Evolutionary conservation across 2,113 vertebrate genomes (phyloP), one percentile per base, ranked within the genome.

Genomic region (Copsychus sechellarum): DNA sequence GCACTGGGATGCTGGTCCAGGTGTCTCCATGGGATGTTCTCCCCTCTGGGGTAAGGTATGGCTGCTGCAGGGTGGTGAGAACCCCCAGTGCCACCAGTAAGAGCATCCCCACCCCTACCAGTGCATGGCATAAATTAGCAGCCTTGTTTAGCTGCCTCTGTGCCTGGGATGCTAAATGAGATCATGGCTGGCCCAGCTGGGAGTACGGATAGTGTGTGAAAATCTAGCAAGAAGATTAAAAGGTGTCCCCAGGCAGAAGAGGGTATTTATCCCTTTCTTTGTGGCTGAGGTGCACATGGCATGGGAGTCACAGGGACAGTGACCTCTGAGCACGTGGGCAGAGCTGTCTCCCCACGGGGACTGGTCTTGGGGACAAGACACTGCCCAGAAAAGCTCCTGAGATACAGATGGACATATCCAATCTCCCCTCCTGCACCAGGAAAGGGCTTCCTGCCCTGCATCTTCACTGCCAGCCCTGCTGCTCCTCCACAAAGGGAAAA

Each of bases 141-240:
- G 83, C 83, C 69, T 69, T 31, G 26, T 86, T 91, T 40, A 89
- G 77, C 84, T 72, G 28, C 66, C 56, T 64, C 45, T 60, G 62
- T 40, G 61, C 82, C 84, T 89, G 86, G 64, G 78, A 54, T 42
- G 48, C 43, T 56, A 83, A 96, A 88, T 79, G 61, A 95, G 95
- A 94, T 96, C 85, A 69, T 5, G 51, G 33, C 14, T 72, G 80
- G 62, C 86, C 64, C 88, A 50, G 74, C 7, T 90, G 81, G 78
- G 72, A 36, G 66, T 51, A 34, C 0, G 2, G 81, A 53, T 72
- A 66, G 72, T 14, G 61, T 65, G 36, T 88, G 92, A 78, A 93
- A 95, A 97, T 92, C 94, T 91, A 85, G 36, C 91, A 94, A 96
- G 95, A 79, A 97, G 96, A 97, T 97, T 97, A 97, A 95, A 97